A percentile compares a stretch with the other conserved stretches of the same genome.
Conservation (phyloP, 37 sponge, comb jelly and placozoan genomes). For the Petrosia ficiformis region DNA sequence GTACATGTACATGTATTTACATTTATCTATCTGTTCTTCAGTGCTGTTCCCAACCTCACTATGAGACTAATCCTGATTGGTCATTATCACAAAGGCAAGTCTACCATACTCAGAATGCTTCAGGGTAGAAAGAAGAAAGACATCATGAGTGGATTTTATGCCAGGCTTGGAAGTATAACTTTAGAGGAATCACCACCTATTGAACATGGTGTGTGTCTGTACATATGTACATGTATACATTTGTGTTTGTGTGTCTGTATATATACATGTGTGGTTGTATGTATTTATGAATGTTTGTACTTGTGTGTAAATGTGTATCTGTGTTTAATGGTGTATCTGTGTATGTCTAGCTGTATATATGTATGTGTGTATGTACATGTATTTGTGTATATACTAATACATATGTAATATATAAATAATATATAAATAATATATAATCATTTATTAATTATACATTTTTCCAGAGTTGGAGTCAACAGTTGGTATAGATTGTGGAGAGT, state of each 20-base stretch:
- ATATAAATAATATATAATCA: too few species aligned
- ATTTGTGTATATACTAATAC: background rate
- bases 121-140: background rate
- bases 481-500: slow-evolving; percentile 64
- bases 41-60: slow-evolving; percentile 30
- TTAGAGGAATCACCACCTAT: too few species aligned
- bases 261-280: too few species aligned
- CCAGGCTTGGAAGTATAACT: too few species aligned
- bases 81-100: slow-evolving; percentile 57
- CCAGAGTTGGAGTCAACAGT: too few species aligned
- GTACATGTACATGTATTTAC: background rate
- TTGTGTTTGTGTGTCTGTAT: too few species aligned
- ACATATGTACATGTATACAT: too few species aligned
- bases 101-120: slow-evolving; percentile 37
- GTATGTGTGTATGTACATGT: too few species aligned
- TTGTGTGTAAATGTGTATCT: background rate
- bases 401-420: background rate
- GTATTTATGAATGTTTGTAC: too few species aligned
- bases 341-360: too few species aligned
- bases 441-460: background rate
- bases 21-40: background rate
- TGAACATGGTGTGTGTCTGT: too few species aligned
- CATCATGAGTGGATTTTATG: too few species aligned
- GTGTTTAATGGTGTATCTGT: background rate
- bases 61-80: slow-evolving; percentile 72